Percentiles rank a stretch among this genome's conserved stretches.
These are phyloP conservation scores for Jacana jacana DNA, from an alignment of 2,113 vertebrate genomes.

Conservation along the genomic window DNA sequence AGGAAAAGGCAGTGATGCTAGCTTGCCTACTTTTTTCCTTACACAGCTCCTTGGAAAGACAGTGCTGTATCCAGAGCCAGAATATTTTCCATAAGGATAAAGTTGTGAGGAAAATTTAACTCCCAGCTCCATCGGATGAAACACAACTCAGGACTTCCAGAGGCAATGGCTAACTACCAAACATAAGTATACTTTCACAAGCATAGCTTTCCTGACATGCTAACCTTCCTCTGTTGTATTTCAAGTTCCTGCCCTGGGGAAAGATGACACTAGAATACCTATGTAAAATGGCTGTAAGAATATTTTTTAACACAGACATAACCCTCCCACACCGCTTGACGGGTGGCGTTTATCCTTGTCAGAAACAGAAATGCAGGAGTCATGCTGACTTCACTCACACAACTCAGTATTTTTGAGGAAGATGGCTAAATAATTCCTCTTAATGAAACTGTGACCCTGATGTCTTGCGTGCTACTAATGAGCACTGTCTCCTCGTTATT, in stretches of 20 bases:
- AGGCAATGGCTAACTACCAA: not conserved
- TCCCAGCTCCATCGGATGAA: not conserved
- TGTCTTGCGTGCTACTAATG: not conserved
- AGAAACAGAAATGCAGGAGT: not conserved
- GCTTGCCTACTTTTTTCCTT: not conserved
- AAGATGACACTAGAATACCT: not conserved
- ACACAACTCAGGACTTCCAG: not conserved
- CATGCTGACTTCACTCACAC: not conserved
- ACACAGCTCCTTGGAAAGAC: not conserved
- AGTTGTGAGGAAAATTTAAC: not conserved
- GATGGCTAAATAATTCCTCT: not conserved
- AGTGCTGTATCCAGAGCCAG: not conserved
- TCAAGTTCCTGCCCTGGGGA: not conserved
- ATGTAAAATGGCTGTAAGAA: not conserved
- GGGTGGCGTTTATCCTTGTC: not conserved
- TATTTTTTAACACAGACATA: not conserved
- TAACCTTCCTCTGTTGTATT: not conserved
- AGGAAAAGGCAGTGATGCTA: not conserved
- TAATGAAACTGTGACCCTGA: not conserved
- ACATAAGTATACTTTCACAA: not conserved
- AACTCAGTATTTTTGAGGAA: not conserved
- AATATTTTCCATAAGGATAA: not conserved
- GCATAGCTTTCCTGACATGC: not conserved
- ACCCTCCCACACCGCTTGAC: not conserved
- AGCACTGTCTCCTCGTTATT: not conserved